These are phyloP conservation scores for Plagiodera versicolora DNA, from an alignment of 2,888 invertebrate genomes.

Conservation along the genomic window DNA sequence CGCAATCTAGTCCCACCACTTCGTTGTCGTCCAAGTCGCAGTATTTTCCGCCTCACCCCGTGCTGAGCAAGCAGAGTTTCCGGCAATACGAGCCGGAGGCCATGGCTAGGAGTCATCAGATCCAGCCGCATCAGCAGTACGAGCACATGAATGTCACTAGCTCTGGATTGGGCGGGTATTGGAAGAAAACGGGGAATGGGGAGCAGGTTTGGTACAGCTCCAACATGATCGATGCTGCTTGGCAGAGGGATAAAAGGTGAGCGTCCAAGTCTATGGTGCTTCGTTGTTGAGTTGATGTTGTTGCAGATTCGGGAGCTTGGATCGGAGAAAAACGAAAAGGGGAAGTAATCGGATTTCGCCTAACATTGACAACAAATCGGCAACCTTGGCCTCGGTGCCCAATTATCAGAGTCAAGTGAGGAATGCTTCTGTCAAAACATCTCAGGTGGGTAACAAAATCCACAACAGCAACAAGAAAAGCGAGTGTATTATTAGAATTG, in stretches of 20 bases:
- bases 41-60: conserved; percentile 38
- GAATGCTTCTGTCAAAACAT: conserved; percentile 44
- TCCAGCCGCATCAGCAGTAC: conserved; percentile 53
- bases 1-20: conserved; percentile 42
- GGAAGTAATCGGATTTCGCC: conserved; percentile 50
- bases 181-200: conserved; percentile 51
- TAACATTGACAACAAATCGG: conserved; percentile 48
- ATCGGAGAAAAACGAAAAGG: conserved; percentile 59
- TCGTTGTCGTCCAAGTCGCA: conserved; percentile 36
- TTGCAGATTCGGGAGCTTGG: conserved; percentile 62
- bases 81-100: conserved; percentile 27
- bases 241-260: conserved; percentile 52
- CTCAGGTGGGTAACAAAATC: conserved; percentile 38
- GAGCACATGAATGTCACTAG: conserved; percentile 47
- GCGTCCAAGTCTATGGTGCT: no score
- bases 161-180: conserved; percentile 52
- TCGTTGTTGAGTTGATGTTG: conserved; percentile 7
- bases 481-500: not conserved
- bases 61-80: conserved; percentile 29
- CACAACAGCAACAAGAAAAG: no score
- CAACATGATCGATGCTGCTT: conserved; percentile 42
- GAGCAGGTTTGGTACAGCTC: conserved; percentile 52
- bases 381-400: conserved; percentile 45
- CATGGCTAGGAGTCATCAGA: conserved; percentile 44
- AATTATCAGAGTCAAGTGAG: conserved; percentile 45